These are phyloP conservation scores for Amyelois transitella DNA, from an alignment of 1,140 invertebrate species.

Conservation along the genomic window DNA sequence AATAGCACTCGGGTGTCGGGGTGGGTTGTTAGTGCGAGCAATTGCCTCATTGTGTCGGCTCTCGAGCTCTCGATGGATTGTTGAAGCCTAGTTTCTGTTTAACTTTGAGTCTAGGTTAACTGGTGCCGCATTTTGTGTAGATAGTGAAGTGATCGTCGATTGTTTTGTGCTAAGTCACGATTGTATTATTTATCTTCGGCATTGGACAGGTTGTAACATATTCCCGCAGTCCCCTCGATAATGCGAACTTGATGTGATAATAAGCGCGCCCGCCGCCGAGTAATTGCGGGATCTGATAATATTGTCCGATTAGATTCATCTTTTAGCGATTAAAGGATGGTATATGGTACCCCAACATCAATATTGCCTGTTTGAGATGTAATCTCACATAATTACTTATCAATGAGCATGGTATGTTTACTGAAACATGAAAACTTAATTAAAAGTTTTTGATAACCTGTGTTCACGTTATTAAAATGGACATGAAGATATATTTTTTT, in stretches of 20 bases:
- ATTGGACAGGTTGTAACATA: constrained; percentile 4
- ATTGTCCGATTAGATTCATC: constrained; percentile 9
- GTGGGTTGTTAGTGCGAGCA: constrained; percentile 30
- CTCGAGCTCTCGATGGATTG: constrained; percentile 16
- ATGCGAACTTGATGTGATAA: constrained; percentile 44
- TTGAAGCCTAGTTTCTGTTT: constrained; percentile 19
- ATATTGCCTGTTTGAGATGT: neutral
- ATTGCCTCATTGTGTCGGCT: constrained; percentile 38
- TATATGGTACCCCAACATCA: neutral
- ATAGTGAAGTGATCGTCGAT: neutral
- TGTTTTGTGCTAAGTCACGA: neutral
- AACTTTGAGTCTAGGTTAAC: constrained; percentile 15
- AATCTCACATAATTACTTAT: neutral
- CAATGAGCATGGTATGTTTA: neutral
- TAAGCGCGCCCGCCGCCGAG: constrained; percentile 36
- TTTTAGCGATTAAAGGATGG: neutral
- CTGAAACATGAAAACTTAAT: too few relatives aligned
- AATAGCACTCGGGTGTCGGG: constrained; percentile 4
- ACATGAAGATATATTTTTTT: too few relatives aligned
- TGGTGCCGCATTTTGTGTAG: neutral
- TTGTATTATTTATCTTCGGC: neutral
- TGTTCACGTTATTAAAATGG: too few relatives aligned
- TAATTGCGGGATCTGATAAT: constrained; percentile 42
- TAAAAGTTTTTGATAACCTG: too few relatives aligned
- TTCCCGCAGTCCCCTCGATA: constrained; percentile 11